A percentile compares a stretch with the other conserved stretches of the same genome.
These are phyloP conservation scores for Rostratula benghalensis DNA, from an alignment of 2,113 vertebrate species.

Conservation along the genomic window DNA sequence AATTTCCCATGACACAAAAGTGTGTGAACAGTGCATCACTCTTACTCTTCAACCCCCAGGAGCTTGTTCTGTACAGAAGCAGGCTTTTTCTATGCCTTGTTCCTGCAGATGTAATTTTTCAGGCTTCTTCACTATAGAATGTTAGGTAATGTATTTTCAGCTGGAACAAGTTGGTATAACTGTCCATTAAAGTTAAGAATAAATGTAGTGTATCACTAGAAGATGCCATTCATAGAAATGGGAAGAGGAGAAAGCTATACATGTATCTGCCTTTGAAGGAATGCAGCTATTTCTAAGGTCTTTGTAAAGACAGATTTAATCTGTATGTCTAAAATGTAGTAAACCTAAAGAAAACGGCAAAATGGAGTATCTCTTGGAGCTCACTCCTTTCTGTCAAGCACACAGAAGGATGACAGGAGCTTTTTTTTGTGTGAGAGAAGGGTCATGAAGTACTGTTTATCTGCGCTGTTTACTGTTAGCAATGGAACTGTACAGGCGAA, in stretches of 20 bases:
- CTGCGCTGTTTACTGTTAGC: neutral
- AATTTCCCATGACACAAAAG: neutral
- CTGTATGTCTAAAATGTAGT: neutral
- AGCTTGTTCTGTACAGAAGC: neutral
- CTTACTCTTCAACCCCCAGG: neutral
- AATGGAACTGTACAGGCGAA: neutral
- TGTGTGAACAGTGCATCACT: neutral
- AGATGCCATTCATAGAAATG: neutral
- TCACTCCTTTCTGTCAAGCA: neutral
- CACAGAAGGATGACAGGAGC: neutral
- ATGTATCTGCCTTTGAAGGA: neutral
- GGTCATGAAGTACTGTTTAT: neutral
- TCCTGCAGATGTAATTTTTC: neutral
- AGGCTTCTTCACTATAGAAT: neutral
- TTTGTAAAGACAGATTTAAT: neutral
- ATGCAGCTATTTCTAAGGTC: neutral
- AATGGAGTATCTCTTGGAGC: neutral
- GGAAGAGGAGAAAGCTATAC: neutral
- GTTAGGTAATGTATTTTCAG: neutral
- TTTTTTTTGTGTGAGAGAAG: neutral
- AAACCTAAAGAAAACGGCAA: neutral
- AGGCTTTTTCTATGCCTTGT: neutral
- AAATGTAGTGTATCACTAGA: neutral
- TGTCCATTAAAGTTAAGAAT: conserved; percentile 1
- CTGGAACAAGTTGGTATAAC: neutral